Evolutionary conservation across 2,797 vertebrate genomes (phyloP).

Genomic region (Enteromius radiatus): DNA sequence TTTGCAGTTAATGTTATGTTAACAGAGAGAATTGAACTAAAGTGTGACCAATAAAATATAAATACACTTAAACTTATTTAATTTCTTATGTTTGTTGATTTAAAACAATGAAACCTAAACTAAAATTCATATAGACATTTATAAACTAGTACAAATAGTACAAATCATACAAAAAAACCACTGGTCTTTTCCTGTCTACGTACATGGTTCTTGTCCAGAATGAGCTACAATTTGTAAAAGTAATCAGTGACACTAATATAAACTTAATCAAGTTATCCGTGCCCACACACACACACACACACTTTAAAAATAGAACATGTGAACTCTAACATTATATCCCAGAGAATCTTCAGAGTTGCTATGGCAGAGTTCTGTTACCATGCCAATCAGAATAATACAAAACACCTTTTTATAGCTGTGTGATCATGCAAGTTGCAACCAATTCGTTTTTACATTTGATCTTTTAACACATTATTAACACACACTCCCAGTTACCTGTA

Average conservation of each 20-base stretch:
- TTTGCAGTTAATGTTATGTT: too few relatives aligned
- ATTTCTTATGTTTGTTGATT: not conserved
- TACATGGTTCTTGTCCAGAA: not conserved
- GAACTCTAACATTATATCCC: slow-evolving; percentile 9
- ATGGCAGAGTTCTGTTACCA: slow-evolving; percentile 46
- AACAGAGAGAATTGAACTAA: not conserved
- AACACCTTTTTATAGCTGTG: slow-evolving; percentile 45
- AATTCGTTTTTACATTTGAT: slow-evolving; percentile 49
- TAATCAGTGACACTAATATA: slow-evolving; percentile 21
- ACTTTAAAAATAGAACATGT: slow-evolving; percentile 38
- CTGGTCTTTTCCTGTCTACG: not conserved
- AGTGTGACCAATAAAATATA: not conserved
- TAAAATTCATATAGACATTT: not conserved
- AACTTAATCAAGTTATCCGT: slow-evolving; percentile 4
- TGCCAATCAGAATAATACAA: slow-evolving; percentile 55
- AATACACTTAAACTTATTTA: not conserved
- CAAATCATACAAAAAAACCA: not conserved
- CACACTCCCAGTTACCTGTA: slow-evolving; percentile 83
- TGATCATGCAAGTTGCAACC: not conserved
- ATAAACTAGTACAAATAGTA: not conserved
- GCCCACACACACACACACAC: slow-evolving; percentile 21
- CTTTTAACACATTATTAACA: slow-evolving; percentile 37
- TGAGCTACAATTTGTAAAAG: not conserved
- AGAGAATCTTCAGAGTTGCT: slow-evolving; percentile 41
- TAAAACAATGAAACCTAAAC: not conserved